A percentile compares a stretch with the other conserved stretches of the same genome.
Evolutionary conservation across 1,140 invertebrate genomes (phyloP).

Genomic region (Drosophila pseudoananassae): DNA sequence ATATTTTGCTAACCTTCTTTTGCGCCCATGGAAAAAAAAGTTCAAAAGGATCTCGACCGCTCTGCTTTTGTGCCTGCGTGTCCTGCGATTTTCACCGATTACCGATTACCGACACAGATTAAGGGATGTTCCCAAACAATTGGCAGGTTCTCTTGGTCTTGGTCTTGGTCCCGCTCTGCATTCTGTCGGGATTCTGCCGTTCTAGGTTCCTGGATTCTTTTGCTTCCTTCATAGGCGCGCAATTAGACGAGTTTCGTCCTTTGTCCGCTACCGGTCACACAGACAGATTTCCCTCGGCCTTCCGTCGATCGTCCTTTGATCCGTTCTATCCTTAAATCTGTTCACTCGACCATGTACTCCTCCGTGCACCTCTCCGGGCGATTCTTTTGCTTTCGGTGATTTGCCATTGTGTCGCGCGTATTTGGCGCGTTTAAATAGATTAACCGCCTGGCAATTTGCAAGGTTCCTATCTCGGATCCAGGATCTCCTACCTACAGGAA

Average conservation of each 20-base stretch:
- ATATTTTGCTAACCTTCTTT: slow-evolving; percentile 84
- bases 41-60: slow-evolving; percentile 81
- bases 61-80: slow-evolving; percentile 51
- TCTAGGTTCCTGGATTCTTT: slow-evolving; percentile 19
- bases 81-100: slow-evolving; percentile 47
- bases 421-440: slow-evolving; percentile 84
- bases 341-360: slow-evolving; percentile 69
- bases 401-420: slow-evolving; percentile 73
- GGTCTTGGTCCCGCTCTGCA: background rate
- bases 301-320: slow-evolving; percentile 50
- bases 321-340: slow-evolving; percentile 80
- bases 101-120: slow-evolving; percentile 83
- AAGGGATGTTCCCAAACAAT: slow-evolving; percentile 75
- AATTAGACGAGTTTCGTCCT: slow-evolving; percentile 77
- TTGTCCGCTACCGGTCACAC: slow-evolving; percentile 52
- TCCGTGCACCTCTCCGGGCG: background rate
- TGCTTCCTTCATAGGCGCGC: slow-evolving; percentile 64
- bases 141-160: slow-evolving; percentile 33
- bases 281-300: slow-evolving; percentile 62
- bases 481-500: slow-evolving; percentile 29
- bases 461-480: slow-evolving; percentile 61
- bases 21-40: slow-evolving; percentile 66
- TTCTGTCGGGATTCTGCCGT: slow-evolving; percentile 12
- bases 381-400: slow-evolving; percentile 17
- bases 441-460: slow-evolving; percentile 83